phyloP scores from a whole-genome alignment of 1,140 invertebrate species.

The Bombus balteatus region DNA sequence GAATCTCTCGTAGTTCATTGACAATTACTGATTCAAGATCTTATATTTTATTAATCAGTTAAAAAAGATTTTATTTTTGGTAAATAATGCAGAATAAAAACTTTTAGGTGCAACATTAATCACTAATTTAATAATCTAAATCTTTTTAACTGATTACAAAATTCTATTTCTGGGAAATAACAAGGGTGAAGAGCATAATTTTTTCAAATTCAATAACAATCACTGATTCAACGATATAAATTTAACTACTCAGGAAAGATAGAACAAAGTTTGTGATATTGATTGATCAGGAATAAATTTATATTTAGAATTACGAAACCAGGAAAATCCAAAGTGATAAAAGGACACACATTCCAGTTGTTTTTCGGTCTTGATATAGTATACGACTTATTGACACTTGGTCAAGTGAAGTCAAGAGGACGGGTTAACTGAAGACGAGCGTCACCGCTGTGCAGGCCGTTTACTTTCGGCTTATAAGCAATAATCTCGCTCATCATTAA shows the following conservation, averaged over 20 bases:
- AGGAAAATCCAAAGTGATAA: background rate
- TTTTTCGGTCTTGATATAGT: conserved; percentile 57
- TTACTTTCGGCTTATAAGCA: conserved; percentile 54
- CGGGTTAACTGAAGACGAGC: conserved; percentile 72
- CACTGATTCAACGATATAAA: background rate
- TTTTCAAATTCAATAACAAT: background rate
- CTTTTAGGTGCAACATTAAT: too few relatives aligned
- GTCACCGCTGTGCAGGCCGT: conserved; percentile 35
- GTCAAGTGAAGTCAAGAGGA: conserved; percentile 79
- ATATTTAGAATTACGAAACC: background rate
- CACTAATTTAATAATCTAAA: too few relatives aligned
- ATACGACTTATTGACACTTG: conserved; percentile 77
- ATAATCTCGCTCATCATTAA: conserved; percentile 32
- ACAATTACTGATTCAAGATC: too few relatives aligned
- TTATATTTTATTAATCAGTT: too few relatives aligned
- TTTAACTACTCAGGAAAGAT: background rate
- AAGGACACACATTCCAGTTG: background rate
- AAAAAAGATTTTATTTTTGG: too few relatives aligned
- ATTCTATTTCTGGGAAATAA: background rate
- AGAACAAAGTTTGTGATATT: background rate
- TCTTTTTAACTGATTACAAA: too few relatives aligned
- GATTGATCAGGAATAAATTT: background rate
- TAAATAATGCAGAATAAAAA: too few relatives aligned
- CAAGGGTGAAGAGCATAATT: background rate
- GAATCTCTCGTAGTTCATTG: too few relatives aligned